These are phyloP conservation scores for Hecatera dysodea DNA, from an alignment of 2,888 invertebrate species.

Conservation along the genomic window DNA sequence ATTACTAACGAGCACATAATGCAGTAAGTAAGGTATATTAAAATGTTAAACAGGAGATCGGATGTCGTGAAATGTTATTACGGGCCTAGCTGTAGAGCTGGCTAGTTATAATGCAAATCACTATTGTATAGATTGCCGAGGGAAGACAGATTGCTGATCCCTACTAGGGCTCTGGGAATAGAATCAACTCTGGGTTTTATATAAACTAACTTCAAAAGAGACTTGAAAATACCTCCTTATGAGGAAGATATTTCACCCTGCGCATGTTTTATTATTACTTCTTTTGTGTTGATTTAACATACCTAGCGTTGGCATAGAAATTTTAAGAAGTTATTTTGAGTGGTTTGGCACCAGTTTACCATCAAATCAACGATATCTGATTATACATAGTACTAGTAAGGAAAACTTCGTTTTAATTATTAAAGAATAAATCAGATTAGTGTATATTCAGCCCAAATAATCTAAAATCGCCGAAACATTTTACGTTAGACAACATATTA, in stretches of 20 bases:
- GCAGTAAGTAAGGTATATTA: constrained; percentile 43
- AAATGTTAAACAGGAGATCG: constrained; percentile 54
- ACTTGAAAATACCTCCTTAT: neutral
- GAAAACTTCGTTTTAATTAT: no score
- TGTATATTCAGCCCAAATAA: no score
- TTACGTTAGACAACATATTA: neutral
- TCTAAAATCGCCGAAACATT: no score
- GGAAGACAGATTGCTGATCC: constrained; percentile 29
- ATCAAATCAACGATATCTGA: no score
- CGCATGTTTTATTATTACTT: no score
- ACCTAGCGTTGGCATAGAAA: no score
- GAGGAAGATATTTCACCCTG: neutral
- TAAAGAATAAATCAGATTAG: no score
- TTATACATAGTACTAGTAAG: no score
- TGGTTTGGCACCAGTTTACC: no score
- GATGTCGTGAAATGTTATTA: constrained; percentile 38
- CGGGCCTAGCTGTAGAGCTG: constrained; percentile 12
- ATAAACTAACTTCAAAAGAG: constrained; percentile 5
- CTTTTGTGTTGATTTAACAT: no score
- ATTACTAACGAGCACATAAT: constrained; percentile 37
- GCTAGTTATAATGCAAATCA: constrained; percentile 55
- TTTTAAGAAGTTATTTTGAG: no score
- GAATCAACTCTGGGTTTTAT: constrained; percentile 1
- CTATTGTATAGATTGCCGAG: constrained; percentile 30
- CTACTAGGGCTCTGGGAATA: constrained; percentile 1